A percentile compares a stretch with the other conserved stretches of the same genome.
Conservation (phyloP, 1,140 invertebrate genomes). For the Caenorhabditis tropicalis region DNA sequence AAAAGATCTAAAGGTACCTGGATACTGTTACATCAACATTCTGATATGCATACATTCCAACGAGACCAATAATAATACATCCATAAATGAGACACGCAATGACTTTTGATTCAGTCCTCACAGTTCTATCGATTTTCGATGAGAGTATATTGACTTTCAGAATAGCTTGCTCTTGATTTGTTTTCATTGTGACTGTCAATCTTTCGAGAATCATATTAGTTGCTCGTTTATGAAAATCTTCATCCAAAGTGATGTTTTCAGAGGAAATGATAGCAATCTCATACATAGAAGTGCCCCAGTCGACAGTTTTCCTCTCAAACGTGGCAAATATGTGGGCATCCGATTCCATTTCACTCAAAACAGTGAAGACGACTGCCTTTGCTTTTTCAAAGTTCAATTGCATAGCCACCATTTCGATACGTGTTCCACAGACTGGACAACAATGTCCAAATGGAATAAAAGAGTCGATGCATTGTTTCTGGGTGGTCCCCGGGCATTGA, state of each 20-base stretch:
- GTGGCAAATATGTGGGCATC: not conserved
- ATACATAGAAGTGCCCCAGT: not conserved
- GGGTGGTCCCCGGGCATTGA: not conserved
- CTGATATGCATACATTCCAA: not conserved
- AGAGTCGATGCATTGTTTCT: not conserved
- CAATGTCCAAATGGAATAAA: constrained; percentile 38
- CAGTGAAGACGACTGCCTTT: not conserved
- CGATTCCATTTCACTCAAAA: not conserved
- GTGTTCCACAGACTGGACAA: constrained; percentile 21
- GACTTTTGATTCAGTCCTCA: not conserved
- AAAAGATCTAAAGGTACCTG: not conserved
- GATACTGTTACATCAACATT: not conserved
- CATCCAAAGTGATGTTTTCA: not conserved
- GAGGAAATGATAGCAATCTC: not conserved
- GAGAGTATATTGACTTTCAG: not conserved
- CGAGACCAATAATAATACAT: not conserved
- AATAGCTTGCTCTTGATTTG: not conserved
- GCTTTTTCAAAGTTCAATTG: not conserved
- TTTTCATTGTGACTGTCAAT: not conserved
- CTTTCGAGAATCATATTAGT: not conserved
- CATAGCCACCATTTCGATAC: not conserved
- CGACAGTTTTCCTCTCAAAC: not conserved
- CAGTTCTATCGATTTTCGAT: not conserved
- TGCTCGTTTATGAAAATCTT: not conserved
- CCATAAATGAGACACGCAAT: not conserved